phyloP scores from a whole-genome alignment of 1,140 invertebrate genomes.

The Micrasema longulum region DNA sequence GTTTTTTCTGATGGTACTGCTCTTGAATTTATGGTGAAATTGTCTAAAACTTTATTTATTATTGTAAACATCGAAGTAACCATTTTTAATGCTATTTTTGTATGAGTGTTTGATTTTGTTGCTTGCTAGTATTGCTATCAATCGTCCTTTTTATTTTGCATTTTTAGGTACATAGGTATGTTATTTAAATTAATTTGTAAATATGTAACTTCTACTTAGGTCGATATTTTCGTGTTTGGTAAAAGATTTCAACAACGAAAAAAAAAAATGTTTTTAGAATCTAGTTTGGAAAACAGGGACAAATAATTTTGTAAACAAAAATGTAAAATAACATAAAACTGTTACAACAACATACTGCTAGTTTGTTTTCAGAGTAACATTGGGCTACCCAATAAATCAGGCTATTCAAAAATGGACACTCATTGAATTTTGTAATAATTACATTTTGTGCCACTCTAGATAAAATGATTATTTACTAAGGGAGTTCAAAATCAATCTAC shows the following conservation, averaged over 20 bases:
- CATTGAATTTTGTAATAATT: slow-evolving; percentile 44
- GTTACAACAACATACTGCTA: not conserved
- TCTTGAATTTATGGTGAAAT: no score
- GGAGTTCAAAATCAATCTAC: slow-evolving; percentile 1
- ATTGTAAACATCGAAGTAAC: no score
- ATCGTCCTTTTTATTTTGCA: not conserved
- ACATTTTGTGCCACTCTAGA: slow-evolving; percentile 18
- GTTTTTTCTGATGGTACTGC: no score
- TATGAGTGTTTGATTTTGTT: no score
- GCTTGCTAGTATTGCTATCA: not conserved
- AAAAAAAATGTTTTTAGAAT: no score
- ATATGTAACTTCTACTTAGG: not conserved
- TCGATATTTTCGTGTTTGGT: no score
- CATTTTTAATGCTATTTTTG: no score
- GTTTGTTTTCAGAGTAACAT: slow-evolving; percentile 21
- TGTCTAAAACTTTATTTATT: no score
- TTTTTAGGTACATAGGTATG: not conserved
- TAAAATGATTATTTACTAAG: slow-evolving; percentile 3
- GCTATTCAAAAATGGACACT: slow-evolving; percentile 39
- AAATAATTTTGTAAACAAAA: not conserved
- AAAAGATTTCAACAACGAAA: no score
- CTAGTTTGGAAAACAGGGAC: not conserved
- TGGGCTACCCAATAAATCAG: slow-evolving; percentile 45
- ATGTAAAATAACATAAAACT: not conserved
- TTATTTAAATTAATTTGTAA: not conserved